These are phyloP conservation scores for Hipparchia semele DNA, from an alignment of 2,888 invertebrate genomes.

Conservation along the genomic window DNA sequence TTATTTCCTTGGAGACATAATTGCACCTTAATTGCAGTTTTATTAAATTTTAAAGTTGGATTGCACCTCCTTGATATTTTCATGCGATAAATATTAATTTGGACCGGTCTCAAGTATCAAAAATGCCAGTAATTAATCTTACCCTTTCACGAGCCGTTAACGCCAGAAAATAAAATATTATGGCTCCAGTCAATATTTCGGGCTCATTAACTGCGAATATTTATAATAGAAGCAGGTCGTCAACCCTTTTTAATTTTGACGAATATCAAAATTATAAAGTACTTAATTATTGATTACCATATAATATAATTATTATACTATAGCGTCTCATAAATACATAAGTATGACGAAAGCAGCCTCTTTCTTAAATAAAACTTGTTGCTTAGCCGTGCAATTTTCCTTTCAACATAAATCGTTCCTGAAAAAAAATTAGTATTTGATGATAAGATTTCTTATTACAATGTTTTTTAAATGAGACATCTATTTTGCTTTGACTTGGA, in stretches of 20 bases:
- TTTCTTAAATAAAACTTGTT: too few relatives aligned
- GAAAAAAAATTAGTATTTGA: too few relatives aligned
- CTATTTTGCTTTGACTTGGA: too few relatives aligned
- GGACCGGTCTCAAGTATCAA: conserved; percentile 29
- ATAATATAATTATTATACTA: too few relatives aligned
- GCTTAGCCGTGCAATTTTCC: too few relatives aligned
- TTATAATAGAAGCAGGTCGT: conserved; percentile 48
- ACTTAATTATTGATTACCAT: too few relatives aligned
- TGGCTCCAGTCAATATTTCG: conserved; percentile 57
- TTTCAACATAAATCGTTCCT: too few relatives aligned
- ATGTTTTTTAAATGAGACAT: too few relatives aligned
- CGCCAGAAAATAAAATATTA: conserved; percentile 48
- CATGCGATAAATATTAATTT: conserved; percentile 32
- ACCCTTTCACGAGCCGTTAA: conserved; percentile 80
- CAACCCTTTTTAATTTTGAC: conserved; percentile 34
- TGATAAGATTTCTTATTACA: too few relatives aligned
- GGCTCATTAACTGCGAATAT: conserved; percentile 69
- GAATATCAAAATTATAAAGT: too few relatives aligned
- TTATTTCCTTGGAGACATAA: conserved; percentile 17
- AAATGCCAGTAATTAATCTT: conserved; percentile 78
- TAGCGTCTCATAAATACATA: too few relatives aligned
- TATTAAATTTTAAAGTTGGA: conserved; percentile 18
- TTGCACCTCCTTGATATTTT: conserved; percentile 25
- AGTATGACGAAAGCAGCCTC: too few relatives aligned
- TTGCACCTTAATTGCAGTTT: conserved; percentile 14